Conservation (phyloP, 2,113 vertebrate genomes). For the Pangasianodon gigas region DNA sequence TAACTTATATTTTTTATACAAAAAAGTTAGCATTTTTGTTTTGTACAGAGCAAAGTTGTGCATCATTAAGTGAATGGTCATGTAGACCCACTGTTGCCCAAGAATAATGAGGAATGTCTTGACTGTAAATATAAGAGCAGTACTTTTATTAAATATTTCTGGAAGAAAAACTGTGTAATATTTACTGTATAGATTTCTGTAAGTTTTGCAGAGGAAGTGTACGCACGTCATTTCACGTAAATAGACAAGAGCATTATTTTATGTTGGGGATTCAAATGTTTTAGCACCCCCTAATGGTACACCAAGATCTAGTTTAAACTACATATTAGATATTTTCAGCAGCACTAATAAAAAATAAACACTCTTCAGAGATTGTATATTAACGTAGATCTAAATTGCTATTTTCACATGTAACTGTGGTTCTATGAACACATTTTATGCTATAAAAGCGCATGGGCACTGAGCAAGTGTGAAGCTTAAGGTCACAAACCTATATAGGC, state of each 20-base stretch:
- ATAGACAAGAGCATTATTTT: not conserved
- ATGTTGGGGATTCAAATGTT: not conserved
- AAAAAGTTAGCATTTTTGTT: conserved; percentile 76
- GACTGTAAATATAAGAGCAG: conserved; percentile 77
- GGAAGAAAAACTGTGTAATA: conserved; percentile 44
- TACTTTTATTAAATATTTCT: conserved; percentile 80
- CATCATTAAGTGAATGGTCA: conserved; percentile 69
- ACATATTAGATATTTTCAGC: not conserved
- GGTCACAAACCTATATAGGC: not conserved
- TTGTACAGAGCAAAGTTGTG: conserved; percentile 76
- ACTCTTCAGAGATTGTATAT: not conserved
- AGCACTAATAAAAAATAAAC: not conserved
- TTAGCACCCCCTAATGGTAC: not conserved
- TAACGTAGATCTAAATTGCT: not conserved
- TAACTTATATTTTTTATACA: conserved; percentile 86
- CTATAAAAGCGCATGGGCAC: not conserved
- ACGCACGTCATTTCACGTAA: too few relatives aligned
- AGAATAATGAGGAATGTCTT: conserved; percentile 77
- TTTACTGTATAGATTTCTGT: conserved; percentile 20
- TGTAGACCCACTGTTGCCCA: conserved; percentile 74
- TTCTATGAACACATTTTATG: not conserved
- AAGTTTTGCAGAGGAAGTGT: not conserved
- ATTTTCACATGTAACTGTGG: not conserved
- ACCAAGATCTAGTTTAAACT: not conserved
- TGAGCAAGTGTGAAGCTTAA: not conserved